Evolutionary conservation across 2,797 vertebrate genomes (phyloP).

Genomic region (Perodicticus potto): DNA sequence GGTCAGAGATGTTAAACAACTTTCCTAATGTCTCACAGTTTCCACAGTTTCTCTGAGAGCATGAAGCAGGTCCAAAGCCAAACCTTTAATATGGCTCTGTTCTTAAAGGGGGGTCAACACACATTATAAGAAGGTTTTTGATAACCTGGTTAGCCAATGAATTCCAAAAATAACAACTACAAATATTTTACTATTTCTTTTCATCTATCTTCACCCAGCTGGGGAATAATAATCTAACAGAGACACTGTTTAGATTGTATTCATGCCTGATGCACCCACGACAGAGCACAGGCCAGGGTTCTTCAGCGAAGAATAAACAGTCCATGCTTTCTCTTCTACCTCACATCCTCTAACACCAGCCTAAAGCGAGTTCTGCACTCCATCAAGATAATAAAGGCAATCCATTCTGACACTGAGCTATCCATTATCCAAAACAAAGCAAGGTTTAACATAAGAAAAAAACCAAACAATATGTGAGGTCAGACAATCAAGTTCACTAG

Average conservation of each 20-base stretch:
- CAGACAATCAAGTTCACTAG: no score
- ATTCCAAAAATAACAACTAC: slow-evolving; percentile 24
- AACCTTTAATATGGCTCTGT: background rate
- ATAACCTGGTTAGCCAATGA: background rate
- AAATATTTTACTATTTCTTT: slow-evolving; percentile 43
- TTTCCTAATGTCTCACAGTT: background rate
- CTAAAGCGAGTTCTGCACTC: slow-evolving; percentile 12
- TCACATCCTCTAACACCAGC: background rate
- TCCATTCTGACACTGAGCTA: slow-evolving; percentile 15
- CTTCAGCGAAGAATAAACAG: background rate
- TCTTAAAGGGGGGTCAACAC: background rate
- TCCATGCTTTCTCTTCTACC: background rate
- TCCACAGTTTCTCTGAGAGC: background rate
- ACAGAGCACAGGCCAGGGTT: background rate
- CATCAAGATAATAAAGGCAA: slow-evolving; percentile 44
- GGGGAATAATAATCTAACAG: background rate
- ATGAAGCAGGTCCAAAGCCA: background rate
- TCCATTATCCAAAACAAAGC: slow-evolving; percentile 26
- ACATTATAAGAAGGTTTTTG: background rate
- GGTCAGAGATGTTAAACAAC: background rate
- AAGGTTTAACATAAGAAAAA: slow-evolving; percentile 30
- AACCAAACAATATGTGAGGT: background rate
- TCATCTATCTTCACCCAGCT: background rate
- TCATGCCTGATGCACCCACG: background rate
- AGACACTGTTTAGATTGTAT: slow-evolving; percentile 9